Evolutionary conservation across 64 coral and sea anemone species (phyloP), one percentile per base, ranked within the genome.

Genomic region (Montipora sp.): DNA sequence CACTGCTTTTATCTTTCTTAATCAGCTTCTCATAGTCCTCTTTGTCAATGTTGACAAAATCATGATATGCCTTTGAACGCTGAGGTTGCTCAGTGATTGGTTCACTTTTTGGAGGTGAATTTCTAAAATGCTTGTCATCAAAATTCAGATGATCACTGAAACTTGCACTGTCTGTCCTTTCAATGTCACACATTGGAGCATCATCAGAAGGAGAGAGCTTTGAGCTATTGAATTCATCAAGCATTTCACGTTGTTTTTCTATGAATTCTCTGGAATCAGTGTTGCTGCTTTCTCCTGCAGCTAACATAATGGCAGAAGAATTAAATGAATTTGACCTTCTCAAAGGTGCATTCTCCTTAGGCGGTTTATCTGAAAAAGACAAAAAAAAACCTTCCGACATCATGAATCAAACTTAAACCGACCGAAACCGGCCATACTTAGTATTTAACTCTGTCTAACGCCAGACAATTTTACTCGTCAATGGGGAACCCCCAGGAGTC

Each of bases 61-160:
- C 81, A 70, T 6, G 1, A 49, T 84, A 67, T 8, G 16, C 3
- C 18, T 7, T 49, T 19, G 14, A 80, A 5, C 18, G 12, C 7
- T 53, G 89, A 50, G 61, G 65, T 19, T 95, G 89, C 5, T 7
- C 14, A 3, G 70, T 51, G n/a, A 78, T 60, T 77, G 78, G 18
- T 61, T 9, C 9, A 48, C 59, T 81, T 23, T 57, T 59, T 48
- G 20, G 48, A 50, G 86, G 92, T 45, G 84, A 61, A 12, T 57
- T 67, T 66, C 75, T 45, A 51, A 92, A 95, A 77, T 92, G 83
- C 51, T 77, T 24, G 21, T 88, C 58, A 46, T 92, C 7, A 61
- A 95, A 95, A 66, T 44, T 20, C 69, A 82, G 14, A 57, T 57
- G 11, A 57, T 57, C 11, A 50, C 76, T 83, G 24, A 19, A 5